Evolutionary conservation across 2,797 vertebrate species (phyloP), one percentile per base, ranked within the genome.

Genomic region (Phataginus tricuspis): DNA sequence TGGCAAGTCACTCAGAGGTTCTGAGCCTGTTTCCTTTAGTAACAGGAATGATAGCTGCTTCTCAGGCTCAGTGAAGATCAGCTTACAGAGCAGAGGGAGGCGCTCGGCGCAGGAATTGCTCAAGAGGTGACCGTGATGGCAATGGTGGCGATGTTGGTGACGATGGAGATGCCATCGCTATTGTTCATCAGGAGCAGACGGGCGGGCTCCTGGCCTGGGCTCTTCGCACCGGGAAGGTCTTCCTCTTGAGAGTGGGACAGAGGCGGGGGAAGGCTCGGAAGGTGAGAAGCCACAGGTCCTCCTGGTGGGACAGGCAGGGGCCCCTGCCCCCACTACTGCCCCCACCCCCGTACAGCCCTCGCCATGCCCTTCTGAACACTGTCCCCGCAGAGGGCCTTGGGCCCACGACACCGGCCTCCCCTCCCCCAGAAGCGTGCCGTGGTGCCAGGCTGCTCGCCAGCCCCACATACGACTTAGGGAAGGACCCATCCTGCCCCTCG

Each of bases 181-280:
- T 23, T 42, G 34, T 1, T 21, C 12, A 21, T 10, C 15, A 15
- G 5, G 15, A 51, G 45, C 27, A 16, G 21, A 27, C 8, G 0
- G 34, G 23, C 1, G 2, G n/a, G 9, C 45, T 6, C 53, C 12
- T 18, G 5, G 0, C 14, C 25, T 8, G 14, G 6, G 10, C 25
- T 13, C 19, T 51, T 29, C 29, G 57, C 31, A 15, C 16, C 0
- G 2, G 21, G 21, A 42, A 19, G 12, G 31, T 3, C 18, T 55
- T 49, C 34, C 49, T 29, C 19, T 39, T 13, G 1, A 19, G 55
- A 71, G 39, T 25, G 12, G 19, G 12, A 10, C 9, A 34, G 16
- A 21, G 16, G 31, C 2, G 1, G 75, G 9, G 53, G 55, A 21
- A 66, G 23, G 2, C 34, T 39, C 11, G 7, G 14, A 12, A 34